These are phyloP conservation scores for Thecocarcelia acutangulata DNA, from an alignment of 2,888 invertebrate genomes.

Conservation along the genomic window DNA sequence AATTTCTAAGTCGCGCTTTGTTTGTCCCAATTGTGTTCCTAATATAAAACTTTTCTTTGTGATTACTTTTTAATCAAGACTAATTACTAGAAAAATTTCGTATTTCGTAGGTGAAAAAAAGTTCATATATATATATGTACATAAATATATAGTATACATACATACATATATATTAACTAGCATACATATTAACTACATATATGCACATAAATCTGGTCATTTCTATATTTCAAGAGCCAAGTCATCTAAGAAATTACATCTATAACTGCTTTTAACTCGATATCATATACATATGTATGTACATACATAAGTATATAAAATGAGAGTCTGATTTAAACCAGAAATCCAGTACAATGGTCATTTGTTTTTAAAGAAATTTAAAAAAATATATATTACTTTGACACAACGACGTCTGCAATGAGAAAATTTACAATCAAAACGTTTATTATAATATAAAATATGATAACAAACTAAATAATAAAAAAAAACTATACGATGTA, in stretches of 20 bases:
- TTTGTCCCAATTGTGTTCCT: too few relatives aligned
- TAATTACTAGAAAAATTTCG: too few relatives aligned
- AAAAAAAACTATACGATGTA: constrained; percentile 29
- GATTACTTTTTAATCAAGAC: too few relatives aligned
- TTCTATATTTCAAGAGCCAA: not conserved
- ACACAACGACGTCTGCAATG: constrained; percentile 20
- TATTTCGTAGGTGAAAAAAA: too few relatives aligned
- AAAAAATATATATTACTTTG: constrained; percentile 42
- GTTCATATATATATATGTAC: too few relatives aligned
- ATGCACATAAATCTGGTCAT: too few relatives aligned
- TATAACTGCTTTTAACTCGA: constrained; percentile 16
- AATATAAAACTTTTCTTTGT: too few relatives aligned
- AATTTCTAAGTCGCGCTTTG: too few relatives aligned
- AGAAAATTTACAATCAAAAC: constrained; percentile 32
- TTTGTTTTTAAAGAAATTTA: constrained; percentile 44
- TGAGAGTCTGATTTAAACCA: constrained; percentile 19
- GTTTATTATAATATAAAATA: constrained; percentile 11
- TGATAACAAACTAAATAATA: constrained; percentile 43
- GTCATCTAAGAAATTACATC: not conserved
- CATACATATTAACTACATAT: too few relatives aligned
- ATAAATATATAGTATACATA: too few relatives aligned
- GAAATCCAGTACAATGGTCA: constrained; percentile 39
- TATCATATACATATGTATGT: not conserved
- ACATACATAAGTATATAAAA: too few relatives aligned
- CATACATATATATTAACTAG: too few relatives aligned